phyloP scores from a whole-genome alignment of 2,113 vertebrate genomes.

The Campylomormyrus tamandua region DNA sequence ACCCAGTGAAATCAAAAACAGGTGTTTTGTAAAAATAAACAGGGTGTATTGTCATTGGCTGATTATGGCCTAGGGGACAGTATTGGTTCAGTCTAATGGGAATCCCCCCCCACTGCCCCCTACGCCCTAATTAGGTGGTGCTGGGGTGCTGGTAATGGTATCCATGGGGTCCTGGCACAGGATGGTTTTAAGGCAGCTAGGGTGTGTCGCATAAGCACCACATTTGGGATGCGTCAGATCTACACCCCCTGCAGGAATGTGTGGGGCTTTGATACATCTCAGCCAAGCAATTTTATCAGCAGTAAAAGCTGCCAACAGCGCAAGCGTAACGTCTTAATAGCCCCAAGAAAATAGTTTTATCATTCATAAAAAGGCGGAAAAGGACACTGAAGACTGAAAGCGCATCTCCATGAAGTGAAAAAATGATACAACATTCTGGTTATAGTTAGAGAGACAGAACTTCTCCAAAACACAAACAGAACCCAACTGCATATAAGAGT shows the following conservation, averaged over 20 bases:
- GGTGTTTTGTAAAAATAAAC: neutral
- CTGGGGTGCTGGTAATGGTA: neutral
- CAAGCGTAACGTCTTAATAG: neutral
- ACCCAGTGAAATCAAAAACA: too few species aligned
- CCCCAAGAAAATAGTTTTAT: neutral
- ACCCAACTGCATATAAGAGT: neutral
- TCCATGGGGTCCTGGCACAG: neutral
- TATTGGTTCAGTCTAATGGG: neutral
- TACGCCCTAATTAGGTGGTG: neutral
- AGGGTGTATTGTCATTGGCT: neutral
- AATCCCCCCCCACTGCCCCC: neutral
- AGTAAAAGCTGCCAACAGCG: neutral
- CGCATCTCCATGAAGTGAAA: neutral
- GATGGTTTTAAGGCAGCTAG: neutral
- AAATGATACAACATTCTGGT: neutral
- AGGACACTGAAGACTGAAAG: neutral
- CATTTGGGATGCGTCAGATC: neutral
- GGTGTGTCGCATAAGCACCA: neutral
- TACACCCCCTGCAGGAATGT: neutral
- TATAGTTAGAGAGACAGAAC: neutral
- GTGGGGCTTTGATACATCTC: neutral
- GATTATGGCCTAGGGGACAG: neutral
- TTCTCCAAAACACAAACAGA: neutral
- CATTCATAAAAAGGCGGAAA: neutral
- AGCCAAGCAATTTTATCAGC: neutral